Base-by-base conservation (phyloP, 2,113 vertebrate species). In the Pygoscelis antarcticus region DNA sequence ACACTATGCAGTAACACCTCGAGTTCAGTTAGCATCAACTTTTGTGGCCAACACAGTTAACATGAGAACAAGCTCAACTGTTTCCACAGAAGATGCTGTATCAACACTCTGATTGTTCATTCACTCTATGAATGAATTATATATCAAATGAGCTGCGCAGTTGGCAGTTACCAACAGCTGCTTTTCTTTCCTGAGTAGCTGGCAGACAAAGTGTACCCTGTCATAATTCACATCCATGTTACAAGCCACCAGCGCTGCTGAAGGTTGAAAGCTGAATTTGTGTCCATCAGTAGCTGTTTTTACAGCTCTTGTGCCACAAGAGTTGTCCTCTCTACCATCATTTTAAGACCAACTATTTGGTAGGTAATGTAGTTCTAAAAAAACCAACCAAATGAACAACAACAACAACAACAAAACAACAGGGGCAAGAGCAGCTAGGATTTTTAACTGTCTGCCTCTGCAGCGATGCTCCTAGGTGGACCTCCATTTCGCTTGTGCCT, bases 91-190 rank as follows among this genome's bases (percentile, higher is more conserved):
- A 82, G 51, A 61, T 13, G 11, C 74, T 61, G 0, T 11, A 54
- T 23, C 71, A 74, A 65, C 54, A 29, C 2, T 11, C 68, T 38
- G 46, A 71, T n/a, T 70, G 55, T 55, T 94, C 71, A 46, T 65
- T 81, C 64, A 62, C n/a, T 20, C 55, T 38, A 1, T 23, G 44
- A 92, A 88, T 74, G 10, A 85, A 62, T 69, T 71, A 46, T 15
- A 2, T 27, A 79, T 34, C 49, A 80, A 57, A 69, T 21, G 27
- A 93, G 60, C 38, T 57, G 69, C 65, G 36, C 78, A 69, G 57
- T 30, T 72, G 62, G 84, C 82, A 76, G 47, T 69, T 44, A 17
- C 11, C 77, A 93, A 38, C 84, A 96, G 78, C 57, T 96, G 70
- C 49, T 90, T 57, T 77, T 65, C 62, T 77, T 42, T 29, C 46